Base-by-base conservation (phyloP, 2,113 vertebrate genomes). In the Barnardius zonarius region DNA sequence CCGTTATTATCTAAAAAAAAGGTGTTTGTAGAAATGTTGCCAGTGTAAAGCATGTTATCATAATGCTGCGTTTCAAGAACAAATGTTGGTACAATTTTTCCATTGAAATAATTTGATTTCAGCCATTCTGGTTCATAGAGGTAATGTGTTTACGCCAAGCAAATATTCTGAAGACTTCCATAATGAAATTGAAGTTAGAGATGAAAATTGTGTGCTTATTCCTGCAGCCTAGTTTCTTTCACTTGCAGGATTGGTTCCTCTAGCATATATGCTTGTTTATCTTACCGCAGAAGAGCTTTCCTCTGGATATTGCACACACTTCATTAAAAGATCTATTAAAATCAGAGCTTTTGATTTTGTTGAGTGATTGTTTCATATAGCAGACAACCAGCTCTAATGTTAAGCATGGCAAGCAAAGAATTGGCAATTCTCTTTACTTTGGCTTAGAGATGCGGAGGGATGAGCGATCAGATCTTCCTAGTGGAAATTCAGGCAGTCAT, bases 31-130 rank as follows among this genome's bases (percentile, higher is more conserved):
- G 74, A 82, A 69, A 49, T 17, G 13, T 83, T 95, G 16, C 54
- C 6, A 33, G 12, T 30, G 11, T 80, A 44, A 86, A 89, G 17
- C 16, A 22, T 59, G 33, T 61, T 92, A 41, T 59, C 24, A 41
- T 77, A 80, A 75, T 33, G 48, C 44, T 79, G 67, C 15, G 13
- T 79, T 94, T 68, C 66, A 91, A 79, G 74, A 95, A 76, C n/a
- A 79, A 91, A 82, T 49, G 43, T 68, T 92, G 92, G 76, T 79
- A 61, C 48, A 78, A 4, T 63, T 93, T 85, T 79, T 66, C 62
- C 48, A 6, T 62, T 89, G 43, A 94, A 95, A 87, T 92, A 87
- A 89, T 81, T 70, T 67, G 55, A 83, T 93, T 91, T 33, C 18
- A 85, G 30, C 9, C 22, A 13, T 88, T 48, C 52, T 89, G 9